phyloP scores from a whole-genome alignment of 2,113 vertebrate species.

The Odontophorus gujanensis region DNA sequence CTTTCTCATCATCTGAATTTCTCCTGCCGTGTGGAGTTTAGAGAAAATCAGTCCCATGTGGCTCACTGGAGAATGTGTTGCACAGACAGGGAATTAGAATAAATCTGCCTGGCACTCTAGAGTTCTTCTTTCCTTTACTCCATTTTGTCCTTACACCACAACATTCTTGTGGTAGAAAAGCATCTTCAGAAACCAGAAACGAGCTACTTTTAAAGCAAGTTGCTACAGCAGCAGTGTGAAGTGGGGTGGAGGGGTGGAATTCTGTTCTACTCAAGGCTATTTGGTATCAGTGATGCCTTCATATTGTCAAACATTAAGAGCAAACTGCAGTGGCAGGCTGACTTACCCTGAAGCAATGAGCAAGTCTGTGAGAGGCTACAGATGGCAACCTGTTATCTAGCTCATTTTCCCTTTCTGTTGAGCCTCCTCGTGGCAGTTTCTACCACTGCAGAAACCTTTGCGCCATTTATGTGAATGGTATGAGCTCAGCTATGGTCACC shows the following conservation, averaged over 20 bases:
- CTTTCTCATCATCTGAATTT: not conserved
- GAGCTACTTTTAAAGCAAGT: not conserved
- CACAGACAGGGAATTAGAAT: not conserved
- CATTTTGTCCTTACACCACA: not conserved
- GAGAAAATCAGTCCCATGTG: not conserved
- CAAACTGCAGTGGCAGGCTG: not conserved
- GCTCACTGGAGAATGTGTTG: not conserved
- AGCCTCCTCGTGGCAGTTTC: not conserved
- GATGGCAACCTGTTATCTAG: not conserved
- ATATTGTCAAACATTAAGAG: not conserved
- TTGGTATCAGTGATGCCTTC: not conserved
- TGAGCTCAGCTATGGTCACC: not conserved
- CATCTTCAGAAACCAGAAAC: not conserved
- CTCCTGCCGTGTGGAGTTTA: not conserved
- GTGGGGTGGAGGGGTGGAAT: not conserved
- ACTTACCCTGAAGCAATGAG: not conserved
- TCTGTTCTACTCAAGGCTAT: not conserved
- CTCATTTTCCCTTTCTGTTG: accelerated
- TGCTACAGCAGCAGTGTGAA: not conserved
- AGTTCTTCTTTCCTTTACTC: not conserved
- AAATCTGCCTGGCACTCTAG: not conserved
- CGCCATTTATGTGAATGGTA: not conserved
- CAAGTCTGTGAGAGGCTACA: not conserved
- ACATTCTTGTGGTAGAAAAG: not conserved
- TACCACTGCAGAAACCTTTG: not conserved